phyloP scores from a whole-genome alignment of 2,888 invertebrate species.

The Scaptomyza parva region DNA sequence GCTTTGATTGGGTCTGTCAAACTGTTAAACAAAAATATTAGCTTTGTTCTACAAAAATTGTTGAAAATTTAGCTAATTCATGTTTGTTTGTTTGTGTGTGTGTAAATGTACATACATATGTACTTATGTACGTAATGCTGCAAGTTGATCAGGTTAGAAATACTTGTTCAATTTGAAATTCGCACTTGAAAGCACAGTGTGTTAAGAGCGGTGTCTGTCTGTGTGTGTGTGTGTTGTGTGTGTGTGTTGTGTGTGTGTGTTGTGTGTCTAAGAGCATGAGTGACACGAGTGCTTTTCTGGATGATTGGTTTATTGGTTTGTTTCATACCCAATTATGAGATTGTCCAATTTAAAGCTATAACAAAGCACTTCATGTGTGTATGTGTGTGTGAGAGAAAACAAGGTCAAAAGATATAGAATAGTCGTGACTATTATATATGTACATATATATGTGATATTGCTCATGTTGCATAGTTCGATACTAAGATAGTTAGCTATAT shows the following conservation, averaged over 20 bases:
- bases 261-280: constrained; percentile 2
- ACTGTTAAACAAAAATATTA: too few relatives aligned
- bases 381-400: constrained; percentile 21
- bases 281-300: constrained; percentile 7
- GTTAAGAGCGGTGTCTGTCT: constrained; percentile 34
- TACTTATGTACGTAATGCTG: constrained; percentile 29
- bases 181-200: constrained; percentile 47
- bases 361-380: constrained; percentile 60
- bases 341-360: constrained; percentile 61
- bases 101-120: constrained; percentile 29
- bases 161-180: neutral
- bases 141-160: constrained; percentile 12
- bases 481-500: constrained; percentile 9
- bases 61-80: constrained; percentile 34
- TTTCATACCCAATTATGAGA: constrained; percentile 19
- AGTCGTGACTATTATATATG: constrained; percentile 4
- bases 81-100: constrained; percentile 29
- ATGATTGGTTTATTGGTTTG: neutral
- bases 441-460: constrained; percentile 9
- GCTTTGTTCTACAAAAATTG: constrained; percentile 35
- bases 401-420: neutral
- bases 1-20: constrained; percentile 33
- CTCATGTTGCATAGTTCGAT: neutral
- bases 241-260: constrained; percentile 19
- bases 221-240: constrained; percentile 12